Conservation (phyloP, 2,888 invertebrate species). For the Tenthredo mesomela region DNA sequence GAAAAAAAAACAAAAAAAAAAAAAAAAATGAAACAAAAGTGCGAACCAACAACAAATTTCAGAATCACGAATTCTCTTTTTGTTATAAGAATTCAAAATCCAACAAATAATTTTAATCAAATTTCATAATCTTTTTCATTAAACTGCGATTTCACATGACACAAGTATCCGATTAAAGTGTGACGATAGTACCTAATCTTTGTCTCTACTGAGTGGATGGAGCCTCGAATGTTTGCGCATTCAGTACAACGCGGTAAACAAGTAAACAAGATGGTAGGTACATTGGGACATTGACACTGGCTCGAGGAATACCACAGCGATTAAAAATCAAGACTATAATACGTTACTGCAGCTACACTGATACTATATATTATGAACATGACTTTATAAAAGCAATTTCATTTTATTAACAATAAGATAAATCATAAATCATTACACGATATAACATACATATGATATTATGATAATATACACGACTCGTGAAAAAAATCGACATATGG, state of each 20-base stretch:
- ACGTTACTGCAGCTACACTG: neutral
- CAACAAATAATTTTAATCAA: neutral
- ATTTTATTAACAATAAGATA: neutral
- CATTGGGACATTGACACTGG: conserved; percentile 24
- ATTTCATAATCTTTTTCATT: neutral
- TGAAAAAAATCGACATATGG: neutral
- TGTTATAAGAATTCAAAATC: neutral
- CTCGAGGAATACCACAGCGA: neutral
- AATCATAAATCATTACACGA: neutral
- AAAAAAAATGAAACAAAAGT: no score
- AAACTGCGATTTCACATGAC: neutral
- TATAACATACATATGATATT: neutral
- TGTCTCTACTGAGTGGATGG: neutral
- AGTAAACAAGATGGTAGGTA: conserved; percentile 23
- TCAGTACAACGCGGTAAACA: conserved; percentile 21
- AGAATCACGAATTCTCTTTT: no score
- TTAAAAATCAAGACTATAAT: neutral
- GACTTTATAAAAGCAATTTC: neutral
- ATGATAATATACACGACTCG: neutral
- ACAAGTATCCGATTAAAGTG: neutral
- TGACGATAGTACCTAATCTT: neutral
- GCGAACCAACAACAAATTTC: no score
- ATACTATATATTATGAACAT: neutral
- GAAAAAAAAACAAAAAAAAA: neutral
- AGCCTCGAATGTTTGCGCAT: conserved; percentile 17